Conservation (phyloP, 2,888 invertebrate genomes). For the Leptinotarsa juncta region DNA sequence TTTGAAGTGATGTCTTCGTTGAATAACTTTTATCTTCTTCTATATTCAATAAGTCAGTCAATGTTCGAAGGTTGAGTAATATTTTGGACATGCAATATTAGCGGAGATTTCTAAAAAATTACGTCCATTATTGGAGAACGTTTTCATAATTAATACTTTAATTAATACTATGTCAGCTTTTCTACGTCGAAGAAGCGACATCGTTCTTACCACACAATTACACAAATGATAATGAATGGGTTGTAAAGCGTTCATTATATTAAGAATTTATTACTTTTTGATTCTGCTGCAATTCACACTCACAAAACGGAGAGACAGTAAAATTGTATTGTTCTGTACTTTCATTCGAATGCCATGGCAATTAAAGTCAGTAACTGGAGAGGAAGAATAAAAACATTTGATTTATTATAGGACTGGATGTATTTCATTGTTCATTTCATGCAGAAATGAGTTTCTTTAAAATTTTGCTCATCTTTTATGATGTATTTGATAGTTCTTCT, state of each 20-base stretch:
- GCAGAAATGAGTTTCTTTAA: not conserved
- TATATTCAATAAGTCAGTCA: too few species aligned
- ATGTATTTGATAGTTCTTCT: too few species aligned
- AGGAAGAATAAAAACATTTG: not conserved
- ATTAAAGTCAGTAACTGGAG: not conserved
- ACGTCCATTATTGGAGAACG: not conserved
- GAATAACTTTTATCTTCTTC: too few species aligned
- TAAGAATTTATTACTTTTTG: slow-evolving; percentile 4
- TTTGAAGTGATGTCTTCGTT: too few species aligned
- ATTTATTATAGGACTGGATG: not conserved
- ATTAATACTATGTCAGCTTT: not conserved
- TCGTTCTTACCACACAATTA: slow-evolving; percentile 6
- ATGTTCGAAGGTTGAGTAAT: not conserved
- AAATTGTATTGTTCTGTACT: slow-evolving; percentile 10
- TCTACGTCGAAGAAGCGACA: not conserved
- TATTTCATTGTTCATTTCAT: not conserved
- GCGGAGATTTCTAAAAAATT: not conserved
- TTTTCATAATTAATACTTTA: not conserved
- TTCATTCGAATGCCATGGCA: not conserved
- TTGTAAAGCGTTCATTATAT: slow-evolving; percentile 11
- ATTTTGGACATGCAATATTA: not conserved
- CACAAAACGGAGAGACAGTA: slow-evolving; percentile 1
- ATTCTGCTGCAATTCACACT: slow-evolving; percentile 1
- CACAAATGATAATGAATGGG: slow-evolving; percentile 1
- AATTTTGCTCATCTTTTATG: not conserved